Conservation (phyloP, 2,113 vertebrate species). For the Esox niger region DNA sequence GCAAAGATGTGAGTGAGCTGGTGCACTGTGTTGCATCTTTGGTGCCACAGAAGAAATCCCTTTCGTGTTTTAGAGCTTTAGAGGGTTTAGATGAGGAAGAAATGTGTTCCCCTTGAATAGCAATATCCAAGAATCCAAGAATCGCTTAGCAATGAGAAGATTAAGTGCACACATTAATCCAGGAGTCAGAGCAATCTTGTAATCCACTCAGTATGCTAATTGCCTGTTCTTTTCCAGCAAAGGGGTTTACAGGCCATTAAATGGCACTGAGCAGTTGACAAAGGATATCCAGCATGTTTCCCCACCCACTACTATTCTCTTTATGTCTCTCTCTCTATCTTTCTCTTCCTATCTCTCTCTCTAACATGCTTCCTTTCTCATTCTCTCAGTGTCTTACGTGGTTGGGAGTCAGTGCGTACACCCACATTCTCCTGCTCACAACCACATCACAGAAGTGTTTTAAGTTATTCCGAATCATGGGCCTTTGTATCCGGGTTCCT, state of each 20-base stretch:
- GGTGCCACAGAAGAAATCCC: constrained; percentile 16
- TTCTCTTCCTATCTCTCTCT: constrained; percentile 49
- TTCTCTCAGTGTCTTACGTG: constrained; percentile 50
- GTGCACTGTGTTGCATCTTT: not conserved
- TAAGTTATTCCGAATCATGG: too few relatives aligned
- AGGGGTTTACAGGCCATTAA: constrained; percentile 71
- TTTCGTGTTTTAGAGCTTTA: constrained; percentile 1
- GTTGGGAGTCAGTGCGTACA: constrained; percentile 47
- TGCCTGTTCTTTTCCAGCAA: constrained; percentile 68
- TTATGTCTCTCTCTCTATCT: constrained; percentile 44
- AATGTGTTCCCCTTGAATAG: constrained; percentile 51
- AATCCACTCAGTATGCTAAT: constrained; percentile 77
- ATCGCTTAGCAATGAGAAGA: constrained; percentile 70
- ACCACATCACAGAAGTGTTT: not conserved
- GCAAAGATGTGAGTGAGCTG: too few relatives aligned
- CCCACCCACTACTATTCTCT: constrained; percentile 35
- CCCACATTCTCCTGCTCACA: constrained; percentile 17
- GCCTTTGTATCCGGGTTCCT: too few relatives aligned
- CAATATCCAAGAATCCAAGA: constrained; percentile 65
- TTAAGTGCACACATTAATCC: constrained; percentile 76
- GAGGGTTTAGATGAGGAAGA: constrained; percentile 31
- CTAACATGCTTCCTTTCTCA: constrained; percentile 18
- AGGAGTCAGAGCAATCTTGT: constrained; percentile 70
- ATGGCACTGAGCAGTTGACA: constrained; percentile 71
- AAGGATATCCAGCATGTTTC: constrained; percentile 58